Base-by-base conservation (phyloP, 2,797 vertebrate species). In the Helicolenus hilgendorfi region DNA sequence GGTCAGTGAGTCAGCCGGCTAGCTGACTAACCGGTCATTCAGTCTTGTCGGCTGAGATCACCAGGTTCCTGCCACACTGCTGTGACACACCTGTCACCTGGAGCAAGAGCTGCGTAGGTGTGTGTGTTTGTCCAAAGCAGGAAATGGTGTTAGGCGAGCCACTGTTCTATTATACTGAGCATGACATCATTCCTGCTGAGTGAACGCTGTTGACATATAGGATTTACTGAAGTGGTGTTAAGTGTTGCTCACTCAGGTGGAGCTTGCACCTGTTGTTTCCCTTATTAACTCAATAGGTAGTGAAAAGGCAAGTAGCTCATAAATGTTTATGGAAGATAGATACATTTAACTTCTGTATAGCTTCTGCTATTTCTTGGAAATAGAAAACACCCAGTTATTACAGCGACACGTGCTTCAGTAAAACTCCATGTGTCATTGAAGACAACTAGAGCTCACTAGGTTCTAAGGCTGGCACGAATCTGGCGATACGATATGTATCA, bases 21-120 rank as follows among this genome's bases (percentile, higher is more conserved):
- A 75, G 84, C 86, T 79, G 92, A 83, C 93, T 89, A 90, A 94
- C 92, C 24, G 86, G 88, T 89, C 89, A 79, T 82, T 94, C 93
- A 79, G 35, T 69, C 86, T 85, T 85, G 86, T 86, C 80, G 53
- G 88, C 76, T 79, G 77, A 68, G 63, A 81, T 89, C 83, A 59
- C 45, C 77, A n/a, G 86, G 73, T 91, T 87, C 58, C 90, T 62
- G 75, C 53, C 58, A 63, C 1, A 4, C 68, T 8, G 55, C 83
- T 75, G 89, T 92, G 91, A 92, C 94, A 89, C 89, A 92, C 89
- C 88, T 93, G 95, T 92, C 93, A 90, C 92, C 92, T 69, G 55
- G 35, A 83, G 92, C 81, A 29, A 79, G 27, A n/a, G 79, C 55
- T 71, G 36, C 22, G 2, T 11, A 35, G 56, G 38, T 22, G 59